These are phyloP conservation scores for Ammodytes marinus DNA, from an alignment of 2,113 vertebrate species.

Conservation along the genomic window DNA sequence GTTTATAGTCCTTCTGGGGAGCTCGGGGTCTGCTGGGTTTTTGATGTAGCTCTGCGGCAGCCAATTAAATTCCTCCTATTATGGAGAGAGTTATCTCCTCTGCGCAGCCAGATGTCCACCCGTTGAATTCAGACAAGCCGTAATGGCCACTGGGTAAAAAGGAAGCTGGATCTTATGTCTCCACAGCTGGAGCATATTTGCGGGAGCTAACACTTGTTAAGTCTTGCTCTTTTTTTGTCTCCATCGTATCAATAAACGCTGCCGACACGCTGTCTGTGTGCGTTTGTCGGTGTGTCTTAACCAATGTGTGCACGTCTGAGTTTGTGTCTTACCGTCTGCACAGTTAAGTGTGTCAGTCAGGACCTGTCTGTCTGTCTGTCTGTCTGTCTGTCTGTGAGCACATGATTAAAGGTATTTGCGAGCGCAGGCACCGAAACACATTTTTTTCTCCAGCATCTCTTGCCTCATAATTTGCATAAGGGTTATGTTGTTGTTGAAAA, in stretches of 20 bases:
- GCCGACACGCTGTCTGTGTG: slow-evolving; percentile 16
- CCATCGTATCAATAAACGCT: slow-evolving; percentile 15
- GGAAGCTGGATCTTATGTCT: slow-evolving; percentile 55
- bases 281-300: slow-evolving; percentile 4
- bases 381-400: slow-evolving; percentile 36
- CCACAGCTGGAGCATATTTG: slow-evolving; percentile 69
- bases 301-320: slow-evolving; percentile 28
- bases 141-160: slow-evolving; percentile 67
- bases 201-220: slow-evolving; percentile 29
- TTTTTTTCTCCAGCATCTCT: slow-evolving; percentile 41
- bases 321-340: slow-evolving; percentile 34
- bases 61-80: slow-evolving; percentile 80
- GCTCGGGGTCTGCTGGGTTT: slow-evolving; percentile 75
- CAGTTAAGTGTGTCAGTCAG: slow-evolving; percentile 18
- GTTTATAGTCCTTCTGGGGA: slow-evolving; percentile 70
- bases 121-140: slow-evolving; percentile 73
- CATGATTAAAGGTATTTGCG: slow-evolving; percentile 65
- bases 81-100: slow-evolving; percentile 74
- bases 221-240: slow-evolving; percentile 24
- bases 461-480: slow-evolving; percentile 75
- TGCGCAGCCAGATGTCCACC: slow-evolving; percentile 79
- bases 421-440: slow-evolving; percentile 10
- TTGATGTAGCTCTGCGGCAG: slow-evolving; percentile 74
- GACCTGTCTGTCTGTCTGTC: slow-evolving; percentile 12
- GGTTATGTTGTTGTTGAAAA: slow-evolving; percentile 67